Base-by-base conservation (phyloP, 2,888 invertebrate species). In the Andrena praecox region DNA sequence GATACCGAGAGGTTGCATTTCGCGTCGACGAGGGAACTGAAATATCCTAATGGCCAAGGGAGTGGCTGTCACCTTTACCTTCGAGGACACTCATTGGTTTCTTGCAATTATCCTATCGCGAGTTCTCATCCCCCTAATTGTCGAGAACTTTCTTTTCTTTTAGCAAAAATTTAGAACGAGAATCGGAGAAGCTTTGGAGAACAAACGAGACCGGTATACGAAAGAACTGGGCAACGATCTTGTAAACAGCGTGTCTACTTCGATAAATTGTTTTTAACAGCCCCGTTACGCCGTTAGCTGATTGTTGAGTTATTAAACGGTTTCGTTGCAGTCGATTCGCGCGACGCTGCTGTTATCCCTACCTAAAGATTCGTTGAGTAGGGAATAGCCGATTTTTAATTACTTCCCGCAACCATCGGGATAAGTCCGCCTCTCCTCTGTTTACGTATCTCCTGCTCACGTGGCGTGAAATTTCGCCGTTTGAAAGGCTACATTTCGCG, bases 311-410 rank as follows among this genome's bases (percentile, higher is more conserved):
- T 77, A 66, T 71, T 67, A 77, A 77, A 67, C 29, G 54, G 60
- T 66, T 76, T 71, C 29, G 67, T 71, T 60, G 71, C 71, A 70
- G 66, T 71, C 74, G 63, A 70, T 60, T 69, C 54, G 70, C 60
- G 42, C 59, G 70, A 77, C 68, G 74, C 70, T 69, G 35, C 12
- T 52, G 52, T 31, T 42, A 10, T 50, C 2, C 48, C 31, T 31
- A 59, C 48, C 48, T 2, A 60, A 20, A 3, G 67, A 67, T 42
- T 24, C 31, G 10, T 42, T n/a, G 20, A 42, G 59, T 60, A 48
- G 54, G 31, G 48, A 74, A 74, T 67, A 56, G 42, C 54, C 54
- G 52, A 29, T 12, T 62, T 75, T 68, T n/a, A 67, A 67, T 74
- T 50, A n/a, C 27, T 60, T 33, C 50, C 16, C 27, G 8, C n/a